Evolutionary conservation across 2,113 vertebrate genomes (phyloP).

Genomic region (Tricholaema leucomelas): DNA sequence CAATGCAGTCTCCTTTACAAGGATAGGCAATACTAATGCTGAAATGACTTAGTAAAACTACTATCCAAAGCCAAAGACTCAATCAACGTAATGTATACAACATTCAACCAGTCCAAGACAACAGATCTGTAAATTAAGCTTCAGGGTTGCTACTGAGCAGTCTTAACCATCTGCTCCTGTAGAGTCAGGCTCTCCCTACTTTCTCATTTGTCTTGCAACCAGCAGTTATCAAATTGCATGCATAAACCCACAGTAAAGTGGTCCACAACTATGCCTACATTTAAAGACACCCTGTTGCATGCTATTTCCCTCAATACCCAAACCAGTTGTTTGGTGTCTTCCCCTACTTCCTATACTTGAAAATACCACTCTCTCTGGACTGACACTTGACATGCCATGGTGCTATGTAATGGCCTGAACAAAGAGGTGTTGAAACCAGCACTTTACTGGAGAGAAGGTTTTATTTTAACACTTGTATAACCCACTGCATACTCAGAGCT

Average conservation of each 20-base stretch:
- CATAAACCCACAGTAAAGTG: not conserved
- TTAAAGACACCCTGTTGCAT: not conserved
- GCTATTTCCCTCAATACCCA: not conserved
- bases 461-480: not conserved
- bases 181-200: not conserved
- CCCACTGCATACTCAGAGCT: not conserved
- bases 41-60: not conserved
- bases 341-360: not conserved
- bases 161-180: not conserved
- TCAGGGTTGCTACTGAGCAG: fast-evolving
- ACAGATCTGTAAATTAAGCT: not conserved
- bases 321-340: not conserved
- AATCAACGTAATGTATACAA: not conserved
- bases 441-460: not conserved
- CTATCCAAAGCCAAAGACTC: not conserved
- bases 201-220: not conserved
- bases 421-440: not conserved
- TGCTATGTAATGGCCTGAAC: fast-evolving
- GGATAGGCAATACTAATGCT: constrained; percentile 16
- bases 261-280: fast-evolving
- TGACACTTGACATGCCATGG: fast-evolving
- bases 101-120: not conserved
- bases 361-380: not conserved
- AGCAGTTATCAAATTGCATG: not conserved
- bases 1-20: constrained; percentile 24